Base-by-base conservation (phyloP, 2,888 invertebrate species). In the Diaperis boleti region DNA sequence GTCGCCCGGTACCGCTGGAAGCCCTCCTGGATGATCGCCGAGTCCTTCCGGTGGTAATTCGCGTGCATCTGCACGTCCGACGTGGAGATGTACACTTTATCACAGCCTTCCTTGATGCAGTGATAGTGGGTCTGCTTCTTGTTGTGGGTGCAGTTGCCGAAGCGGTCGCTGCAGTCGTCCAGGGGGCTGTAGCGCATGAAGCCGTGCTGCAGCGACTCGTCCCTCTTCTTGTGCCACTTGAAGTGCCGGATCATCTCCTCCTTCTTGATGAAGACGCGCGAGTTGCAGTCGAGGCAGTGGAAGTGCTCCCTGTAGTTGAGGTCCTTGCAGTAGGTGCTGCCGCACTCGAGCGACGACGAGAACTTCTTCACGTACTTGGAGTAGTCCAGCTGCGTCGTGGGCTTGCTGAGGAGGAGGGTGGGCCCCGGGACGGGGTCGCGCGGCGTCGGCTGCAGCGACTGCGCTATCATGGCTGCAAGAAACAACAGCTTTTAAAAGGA, bases 21-120 rank as follows among this genome's bases (percentile, higher is more conserved):
- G 0, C 98, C 98, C 81, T 98, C 98, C 78, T 96, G 96, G 59
- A 96, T 94, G 74, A 98, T 98, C 11, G 97, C 97, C 0, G 96
- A 95, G 81, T 98, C 97, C 80, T 98, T 98, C 57, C 97, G 89
- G 81, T 98, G 98, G 81, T 97, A 98, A 83, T 98, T 98, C 2
- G 98, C 96, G 82, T 98, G 98, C 98, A 98, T 98, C 83, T 98
- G 98, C 2, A 98, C 98, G 82, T 98, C 98, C 45, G 97, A 97
- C 2, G 98, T 98, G 74, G 96, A 96, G 78, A 98, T 97, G 84
- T 98, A 98, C 0, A 96, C 95, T 85, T 96, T 97, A 84, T 92
- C 92, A 80, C 94, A 94, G 70, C 92, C 91, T 79, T 92, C 95
- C 82, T 97, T 96, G 68, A 98, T 91, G 82, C 98, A 98, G 80